Conservation (phyloP, 2,113 vertebrate genomes). For the Opisthocomus hoazin region DNA sequence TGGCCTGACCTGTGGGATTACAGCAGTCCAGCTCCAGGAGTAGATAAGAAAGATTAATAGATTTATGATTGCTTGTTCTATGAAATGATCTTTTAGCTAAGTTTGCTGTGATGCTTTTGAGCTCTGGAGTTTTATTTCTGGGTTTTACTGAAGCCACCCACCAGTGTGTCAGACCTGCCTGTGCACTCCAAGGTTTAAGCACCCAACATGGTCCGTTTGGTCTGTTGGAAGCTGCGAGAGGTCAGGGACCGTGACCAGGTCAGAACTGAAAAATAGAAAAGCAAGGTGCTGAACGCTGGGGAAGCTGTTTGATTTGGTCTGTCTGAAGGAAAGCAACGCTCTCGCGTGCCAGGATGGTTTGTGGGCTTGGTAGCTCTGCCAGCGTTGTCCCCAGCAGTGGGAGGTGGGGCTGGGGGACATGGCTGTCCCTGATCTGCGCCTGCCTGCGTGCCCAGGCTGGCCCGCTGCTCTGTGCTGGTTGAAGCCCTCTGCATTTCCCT, state of each 20-base stretch:
- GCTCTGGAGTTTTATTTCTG: neutral
- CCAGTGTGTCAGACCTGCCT: neutral
- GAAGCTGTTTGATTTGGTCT: neutral
- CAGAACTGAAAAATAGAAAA: neutral
- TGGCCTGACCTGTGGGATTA: neutral
- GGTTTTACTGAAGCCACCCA: neutral
- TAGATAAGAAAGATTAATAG: neutral
- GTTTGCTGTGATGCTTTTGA: neutral
- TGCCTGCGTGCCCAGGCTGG: neutral
- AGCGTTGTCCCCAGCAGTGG: neutral
- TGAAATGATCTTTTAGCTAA: neutral
- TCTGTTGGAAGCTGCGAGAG: neutral
- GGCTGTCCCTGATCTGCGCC: neutral
- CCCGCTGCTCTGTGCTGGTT: rapidly evolving
- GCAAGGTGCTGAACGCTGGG: neutral
- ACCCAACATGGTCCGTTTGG: neutral
- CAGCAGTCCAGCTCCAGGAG: neutral
- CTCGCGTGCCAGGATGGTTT: neutral
- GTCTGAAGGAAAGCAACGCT: neutral
- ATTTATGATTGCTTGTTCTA: neutral
- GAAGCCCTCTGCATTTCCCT: neutral
- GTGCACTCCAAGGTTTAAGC: neutral
- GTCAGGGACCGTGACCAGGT: neutral
- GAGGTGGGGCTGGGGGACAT: neutral
- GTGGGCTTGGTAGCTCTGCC: neutral